Percentiles rank a stretch among this genome's conserved stretches.
Evolutionary conservation across 2,888 invertebrate genomes (phyloP).

Genomic region (Cancer borealis): DNA sequence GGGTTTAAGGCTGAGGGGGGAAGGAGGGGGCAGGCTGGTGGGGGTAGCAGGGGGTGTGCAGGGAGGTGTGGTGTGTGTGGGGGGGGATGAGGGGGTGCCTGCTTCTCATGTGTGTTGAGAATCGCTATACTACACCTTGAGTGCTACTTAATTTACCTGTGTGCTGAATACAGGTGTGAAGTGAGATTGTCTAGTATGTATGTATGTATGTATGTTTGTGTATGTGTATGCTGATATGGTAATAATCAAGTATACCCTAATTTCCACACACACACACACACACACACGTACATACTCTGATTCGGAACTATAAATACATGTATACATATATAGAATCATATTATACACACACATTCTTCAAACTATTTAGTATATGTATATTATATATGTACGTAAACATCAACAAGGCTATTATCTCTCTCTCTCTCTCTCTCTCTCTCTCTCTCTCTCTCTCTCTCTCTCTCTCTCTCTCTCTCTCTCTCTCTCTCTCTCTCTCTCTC

Average conservation of each 20-base stretch:
- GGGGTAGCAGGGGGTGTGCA: too few relatives aligned
- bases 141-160: too few relatives aligned
- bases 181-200: too few relatives aligned
- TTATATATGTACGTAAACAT: neutral
- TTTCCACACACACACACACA: slow-evolving; percentile 35
- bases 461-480: slow-evolving; percentile 11
- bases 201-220: too few relatives aligned
- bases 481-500: neutral
- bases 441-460: neutral
- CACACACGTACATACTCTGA: slow-evolving; percentile 47
- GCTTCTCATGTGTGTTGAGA: too few relatives aligned
- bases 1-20: too few relatives aligned
- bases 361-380: neutral
- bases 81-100: neutral
- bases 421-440: neutral
- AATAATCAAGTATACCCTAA: neutral
- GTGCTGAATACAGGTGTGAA: neutral
- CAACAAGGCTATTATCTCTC: neutral
- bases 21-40: neutral
- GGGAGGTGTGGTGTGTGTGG: neutral
- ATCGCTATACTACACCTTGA: too few relatives aligned
- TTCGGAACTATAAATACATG: slow-evolving; percentile 36
- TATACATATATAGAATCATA: neutral
- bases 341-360: neutral
- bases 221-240: too few relatives aligned